Percentiles rank a stretch among this genome's conserved stretches.
Evolutionary conservation across 2,888 invertebrate genomes (phyloP).

Genomic region (Diarsia mendica): DNA sequence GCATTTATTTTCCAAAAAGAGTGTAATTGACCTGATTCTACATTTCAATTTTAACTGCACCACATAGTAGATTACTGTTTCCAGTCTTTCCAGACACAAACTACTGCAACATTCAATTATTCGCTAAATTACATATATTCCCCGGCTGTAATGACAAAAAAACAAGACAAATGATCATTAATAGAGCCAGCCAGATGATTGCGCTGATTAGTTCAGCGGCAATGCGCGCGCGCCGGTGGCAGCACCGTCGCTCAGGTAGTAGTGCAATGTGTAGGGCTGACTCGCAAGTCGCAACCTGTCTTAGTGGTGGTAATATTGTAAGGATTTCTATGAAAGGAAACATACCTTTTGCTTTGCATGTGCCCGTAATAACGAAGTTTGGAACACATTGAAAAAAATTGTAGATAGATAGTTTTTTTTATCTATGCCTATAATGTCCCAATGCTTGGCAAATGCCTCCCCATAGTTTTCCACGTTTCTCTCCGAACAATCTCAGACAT

Average conservation of each 20-base stretch:
- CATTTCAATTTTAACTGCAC: conserved; percentile 20
- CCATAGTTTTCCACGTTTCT: too few relatives aligned
- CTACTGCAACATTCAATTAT: conserved; percentile 60
- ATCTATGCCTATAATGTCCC: too few relatives aligned
- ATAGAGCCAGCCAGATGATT: conserved; percentile 60
- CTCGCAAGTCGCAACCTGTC: not conserved
- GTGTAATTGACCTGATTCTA: not conserved
- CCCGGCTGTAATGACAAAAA: conserved; percentile 48
- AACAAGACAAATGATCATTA: conserved; percentile 63
- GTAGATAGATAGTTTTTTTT: too few relatives aligned
- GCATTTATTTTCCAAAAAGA: not conserved
- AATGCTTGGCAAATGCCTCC: too few relatives aligned
- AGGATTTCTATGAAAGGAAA: not conserved
- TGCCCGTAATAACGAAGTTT: not conserved
- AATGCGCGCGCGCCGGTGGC: conserved; percentile 63
- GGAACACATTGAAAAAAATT: too few relatives aligned
- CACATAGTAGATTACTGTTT: conserved; percentile 20
- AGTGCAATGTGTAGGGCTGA: conserved; percentile 46
- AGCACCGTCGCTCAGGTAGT: conserved; percentile 53
- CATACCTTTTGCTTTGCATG: not conserved
- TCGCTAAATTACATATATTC: conserved; percentile 58
- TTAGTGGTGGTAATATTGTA: not conserved
- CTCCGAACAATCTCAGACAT: too few relatives aligned
- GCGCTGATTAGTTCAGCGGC: conserved; percentile 60
- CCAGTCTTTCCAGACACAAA: conserved; percentile 24